Evolutionary conservation across 2,797 vertebrate species (phyloP).

Genomic region (Dromococcyx pavoninus): DNA sequence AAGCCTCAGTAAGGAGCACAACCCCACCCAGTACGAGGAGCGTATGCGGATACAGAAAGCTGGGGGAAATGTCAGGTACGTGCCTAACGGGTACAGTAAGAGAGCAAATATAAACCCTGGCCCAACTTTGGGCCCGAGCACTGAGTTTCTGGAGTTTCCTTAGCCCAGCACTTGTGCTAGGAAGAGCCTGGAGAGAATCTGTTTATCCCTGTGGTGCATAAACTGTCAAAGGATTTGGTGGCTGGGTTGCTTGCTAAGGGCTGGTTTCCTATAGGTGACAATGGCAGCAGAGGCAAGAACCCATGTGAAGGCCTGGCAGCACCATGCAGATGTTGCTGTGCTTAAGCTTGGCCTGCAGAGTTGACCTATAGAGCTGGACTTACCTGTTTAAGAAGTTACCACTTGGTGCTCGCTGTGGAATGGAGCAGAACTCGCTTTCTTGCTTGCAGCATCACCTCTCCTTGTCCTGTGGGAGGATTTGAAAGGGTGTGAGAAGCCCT

Average conservation of each 20-base stretch:
- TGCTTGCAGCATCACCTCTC: not conserved
- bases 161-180: fast-evolving
- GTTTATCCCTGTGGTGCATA: not conserved
- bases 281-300: not conserved
- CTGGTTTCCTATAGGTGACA: not conserved
- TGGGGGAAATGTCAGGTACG: slow-evolving; percentile 92
- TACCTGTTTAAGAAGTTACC: not conserved
- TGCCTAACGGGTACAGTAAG: not conserved
- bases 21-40: slow-evolving; percentile 94
- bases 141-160: not conserved
- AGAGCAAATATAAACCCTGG: not conserved
- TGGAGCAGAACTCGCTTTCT: not conserved
- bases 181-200: not conserved
- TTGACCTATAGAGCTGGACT: not conserved
- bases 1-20: slow-evolving; percentile 93
- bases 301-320: not conserved
- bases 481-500: not conserved
- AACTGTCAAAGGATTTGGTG: not conserved
- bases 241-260: not conserved
- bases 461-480: not conserved
- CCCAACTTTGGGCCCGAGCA: not conserved
- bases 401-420: not conserved
- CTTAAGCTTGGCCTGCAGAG: not conserved
- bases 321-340: not conserved
- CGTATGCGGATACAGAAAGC: slow-evolving; percentile 96